Conservation (phyloP, 2,113 vertebrate genomes). For the Stegostoma tigrinum region DNA sequence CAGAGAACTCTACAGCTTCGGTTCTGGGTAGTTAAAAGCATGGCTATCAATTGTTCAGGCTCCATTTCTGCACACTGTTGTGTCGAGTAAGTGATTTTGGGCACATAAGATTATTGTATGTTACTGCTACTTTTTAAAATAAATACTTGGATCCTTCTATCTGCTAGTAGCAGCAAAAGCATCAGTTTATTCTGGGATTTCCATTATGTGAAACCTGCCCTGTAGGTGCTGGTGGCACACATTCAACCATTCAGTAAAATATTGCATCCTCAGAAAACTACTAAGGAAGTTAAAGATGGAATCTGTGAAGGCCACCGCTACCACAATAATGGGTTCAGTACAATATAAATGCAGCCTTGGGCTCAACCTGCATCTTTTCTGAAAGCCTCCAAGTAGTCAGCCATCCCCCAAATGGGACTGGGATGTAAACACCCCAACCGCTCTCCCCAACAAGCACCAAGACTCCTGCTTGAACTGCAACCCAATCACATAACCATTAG, state of each 20-base stretch:
- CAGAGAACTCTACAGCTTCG: neutral
- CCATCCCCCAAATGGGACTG: neutral
- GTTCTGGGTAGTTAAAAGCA: neutral
- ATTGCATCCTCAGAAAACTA: neutral
- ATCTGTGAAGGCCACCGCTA: neutral
- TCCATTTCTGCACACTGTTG: neutral
- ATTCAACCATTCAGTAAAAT: neutral
- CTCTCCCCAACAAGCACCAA: constrained; percentile 36
- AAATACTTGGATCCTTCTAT: neutral
- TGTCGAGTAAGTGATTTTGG: neutral
- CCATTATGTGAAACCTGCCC: neutral
- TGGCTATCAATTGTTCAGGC: neutral
- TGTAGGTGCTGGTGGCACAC: neutral
- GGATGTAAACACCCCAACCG: neutral
- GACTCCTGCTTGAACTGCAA: constrained; percentile 37
- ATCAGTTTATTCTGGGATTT: neutral
- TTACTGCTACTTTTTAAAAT: neutral
- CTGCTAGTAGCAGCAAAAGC: neutral
- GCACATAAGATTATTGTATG: neutral
- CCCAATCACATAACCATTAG: constrained; percentile 32
- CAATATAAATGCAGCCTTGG: neutral
- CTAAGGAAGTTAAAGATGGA: neutral
- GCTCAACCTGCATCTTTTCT: neutral
- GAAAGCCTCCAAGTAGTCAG: neutral
- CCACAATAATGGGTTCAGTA: neutral